A percentile compares a stretch with the other conserved stretches of the same genome.
phyloP scores from a whole-genome alignment of 2,113 vertebrate genomes.

The Anseranas semipalmata region DNA sequence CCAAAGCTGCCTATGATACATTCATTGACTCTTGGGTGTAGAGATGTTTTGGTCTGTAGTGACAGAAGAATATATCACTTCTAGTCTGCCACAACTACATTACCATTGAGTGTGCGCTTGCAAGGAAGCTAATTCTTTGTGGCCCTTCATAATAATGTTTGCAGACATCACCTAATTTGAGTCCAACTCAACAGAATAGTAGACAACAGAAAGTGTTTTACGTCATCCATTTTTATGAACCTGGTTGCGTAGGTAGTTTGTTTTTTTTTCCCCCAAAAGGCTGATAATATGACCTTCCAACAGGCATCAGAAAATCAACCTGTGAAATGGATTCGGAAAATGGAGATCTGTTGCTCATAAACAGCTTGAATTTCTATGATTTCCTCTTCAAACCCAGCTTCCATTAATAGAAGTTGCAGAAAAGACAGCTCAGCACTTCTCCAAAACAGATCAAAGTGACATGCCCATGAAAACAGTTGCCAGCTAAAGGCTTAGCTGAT shows the following conservation, averaged over 20 bases:
- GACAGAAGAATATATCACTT: fast-evolving
- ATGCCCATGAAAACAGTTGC: fast-evolving
- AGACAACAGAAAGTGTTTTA: fast-evolving
- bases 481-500: neutral
- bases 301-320: neutral
- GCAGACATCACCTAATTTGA: fast-evolving
- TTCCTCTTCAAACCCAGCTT: neutral
- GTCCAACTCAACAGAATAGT: fast-evolving
- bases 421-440: neutral
- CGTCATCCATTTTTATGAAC: fast-evolving
- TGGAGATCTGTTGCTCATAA: neutral
- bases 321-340: neutral
- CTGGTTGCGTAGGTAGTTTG: neutral
- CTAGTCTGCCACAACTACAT: neutral
- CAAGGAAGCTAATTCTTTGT: neutral
- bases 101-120: fast-evolving
- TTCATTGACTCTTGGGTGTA: neutral
- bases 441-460: neutral
- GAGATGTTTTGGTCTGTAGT: neutral
- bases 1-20: fast-evolving
- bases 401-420: neutral
- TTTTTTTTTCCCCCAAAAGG: neutral
- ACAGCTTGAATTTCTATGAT: fast-evolving
- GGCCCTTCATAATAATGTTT: fast-evolving
- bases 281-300: neutral